These are phyloP conservation scores for Celastrina argiolus DNA, from an alignment of 2,888 invertebrate species.

Conservation along the genomic window DNA sequence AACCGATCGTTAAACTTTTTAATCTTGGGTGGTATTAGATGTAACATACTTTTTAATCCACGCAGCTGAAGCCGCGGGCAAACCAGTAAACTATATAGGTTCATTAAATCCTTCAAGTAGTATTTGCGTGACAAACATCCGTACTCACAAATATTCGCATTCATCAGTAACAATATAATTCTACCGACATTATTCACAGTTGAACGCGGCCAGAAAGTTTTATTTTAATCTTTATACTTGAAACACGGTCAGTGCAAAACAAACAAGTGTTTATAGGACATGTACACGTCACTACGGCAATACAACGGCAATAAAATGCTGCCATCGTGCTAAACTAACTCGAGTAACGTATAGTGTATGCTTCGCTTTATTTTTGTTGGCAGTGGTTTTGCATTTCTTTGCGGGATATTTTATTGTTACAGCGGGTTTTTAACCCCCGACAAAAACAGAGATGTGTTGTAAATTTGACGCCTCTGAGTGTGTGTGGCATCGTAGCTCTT, in stretches of 20 bases:
- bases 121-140: too few species aligned
- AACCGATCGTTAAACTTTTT: too few species aligned
- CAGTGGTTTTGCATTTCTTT: background rate
- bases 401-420: background rate
- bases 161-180: background rate
- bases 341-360: background rate
- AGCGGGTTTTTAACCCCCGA: background rate
- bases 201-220: background rate
- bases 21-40: too few species aligned
- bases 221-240: constrained; percentile 16
- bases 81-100: too few species aligned
- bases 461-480: too few species aligned
- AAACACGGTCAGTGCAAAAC: constrained; percentile 38
- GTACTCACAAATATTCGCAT: too few species aligned
- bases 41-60: too few species aligned
- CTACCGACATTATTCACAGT: background rate
- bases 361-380: background rate
- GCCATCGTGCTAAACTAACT: background rate
- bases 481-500: too few species aligned
- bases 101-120: too few species aligned
- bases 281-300: constrained; percentile 30
- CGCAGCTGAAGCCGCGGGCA: too few species aligned
- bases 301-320: background rate
- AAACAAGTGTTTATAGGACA: constrained; percentile 46
- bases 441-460: too few species aligned